Percentiles rank a stretch among this genome's conserved stretches.
Evolutionary conservation across 1,140 invertebrate genomes (phyloP).

Genomic region (Lycorma delicatula): DNA sequence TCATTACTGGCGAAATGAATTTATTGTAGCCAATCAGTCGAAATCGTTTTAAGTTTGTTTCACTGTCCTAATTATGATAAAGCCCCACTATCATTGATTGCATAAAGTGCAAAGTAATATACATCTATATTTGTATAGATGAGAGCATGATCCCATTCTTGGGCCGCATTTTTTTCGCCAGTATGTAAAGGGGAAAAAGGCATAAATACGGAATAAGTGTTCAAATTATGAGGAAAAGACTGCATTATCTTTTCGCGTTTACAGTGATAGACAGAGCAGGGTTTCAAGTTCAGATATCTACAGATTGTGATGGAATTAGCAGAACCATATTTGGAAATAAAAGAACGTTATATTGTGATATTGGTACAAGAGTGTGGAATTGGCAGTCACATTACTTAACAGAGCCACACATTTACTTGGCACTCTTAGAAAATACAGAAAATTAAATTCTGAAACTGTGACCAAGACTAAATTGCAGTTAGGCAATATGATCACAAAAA

Average conservation of each 20-base stretch:
- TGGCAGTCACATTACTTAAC: background rate
- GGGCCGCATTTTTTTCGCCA: background rate
- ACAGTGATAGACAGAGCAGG: background rate
- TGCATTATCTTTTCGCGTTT: background rate
- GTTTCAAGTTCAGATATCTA: background rate
- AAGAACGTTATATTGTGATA: background rate
- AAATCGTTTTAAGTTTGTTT: no score
- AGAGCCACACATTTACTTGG: background rate
- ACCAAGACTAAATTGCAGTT: background rate
- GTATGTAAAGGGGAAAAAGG: background rate
- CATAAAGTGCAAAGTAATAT: no score
- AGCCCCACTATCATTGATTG: no score
- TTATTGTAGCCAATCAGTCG: no score
- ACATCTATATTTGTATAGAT: background rate
- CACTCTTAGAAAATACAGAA: background rate
- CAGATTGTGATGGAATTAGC: background rate
- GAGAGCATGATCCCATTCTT: background rate
- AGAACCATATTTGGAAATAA: background rate
- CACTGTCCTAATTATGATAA: no score
- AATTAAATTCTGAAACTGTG: background rate
- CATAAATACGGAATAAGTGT: background rate
- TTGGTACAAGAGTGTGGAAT: background rate
- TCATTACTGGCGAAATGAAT: no score
- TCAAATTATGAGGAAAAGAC: background rate
- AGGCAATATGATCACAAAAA: background rate